These are phyloP conservation scores for Heteromurus nitidus DNA, from an alignment of 2,888 invertebrate species.

Conservation along the genomic window DNA sequence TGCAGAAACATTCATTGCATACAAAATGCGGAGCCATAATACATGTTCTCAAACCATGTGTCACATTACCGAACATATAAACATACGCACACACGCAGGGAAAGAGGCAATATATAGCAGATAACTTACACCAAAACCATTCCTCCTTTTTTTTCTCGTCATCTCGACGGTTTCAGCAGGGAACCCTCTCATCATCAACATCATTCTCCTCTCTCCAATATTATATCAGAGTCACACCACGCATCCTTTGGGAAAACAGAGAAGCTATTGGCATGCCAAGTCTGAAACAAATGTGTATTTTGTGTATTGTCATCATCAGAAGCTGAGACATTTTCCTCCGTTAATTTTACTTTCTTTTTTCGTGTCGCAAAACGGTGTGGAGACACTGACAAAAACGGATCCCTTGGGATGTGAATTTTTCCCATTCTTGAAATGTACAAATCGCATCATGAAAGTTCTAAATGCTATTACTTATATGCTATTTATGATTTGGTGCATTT, in stretches of 20 bases:
- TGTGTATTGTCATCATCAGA: constrained; percentile 34
- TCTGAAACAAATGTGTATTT: constrained; percentile 42
- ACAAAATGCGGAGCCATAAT: constrained; percentile 6
- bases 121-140: constrained; percentile 43
- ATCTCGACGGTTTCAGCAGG: constrained; percentile 39
- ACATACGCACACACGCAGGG: constrained; percentile 1
- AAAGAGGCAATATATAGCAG: constrained; percentile 29
- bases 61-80: constrained; percentile 54
- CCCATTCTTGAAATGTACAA: constrained; percentile 5
- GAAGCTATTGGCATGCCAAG: constrained; percentile 37
- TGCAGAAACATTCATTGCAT: not conserved
- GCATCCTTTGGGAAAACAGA: constrained; percentile 49
- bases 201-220: not conserved
- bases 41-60: constrained; percentile 47
- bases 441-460: too few species aligned
- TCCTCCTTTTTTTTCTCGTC: constrained; percentile 28
- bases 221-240: constrained; percentile 17
- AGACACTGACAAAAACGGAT: not conserved
- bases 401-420: constrained; percentile 1
- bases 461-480: too few species aligned
- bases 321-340: constrained; percentile 5
- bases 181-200: constrained; percentile 45
- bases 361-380: constrained; percentile 1
- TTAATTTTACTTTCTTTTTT: not conserved
- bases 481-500: too few species aligned